Evolutionary conservation across 2,113 vertebrate species (phyloP), one percentile per base, ranked within the genome.

Genomic region (Thermophis baileyi): DNA sequence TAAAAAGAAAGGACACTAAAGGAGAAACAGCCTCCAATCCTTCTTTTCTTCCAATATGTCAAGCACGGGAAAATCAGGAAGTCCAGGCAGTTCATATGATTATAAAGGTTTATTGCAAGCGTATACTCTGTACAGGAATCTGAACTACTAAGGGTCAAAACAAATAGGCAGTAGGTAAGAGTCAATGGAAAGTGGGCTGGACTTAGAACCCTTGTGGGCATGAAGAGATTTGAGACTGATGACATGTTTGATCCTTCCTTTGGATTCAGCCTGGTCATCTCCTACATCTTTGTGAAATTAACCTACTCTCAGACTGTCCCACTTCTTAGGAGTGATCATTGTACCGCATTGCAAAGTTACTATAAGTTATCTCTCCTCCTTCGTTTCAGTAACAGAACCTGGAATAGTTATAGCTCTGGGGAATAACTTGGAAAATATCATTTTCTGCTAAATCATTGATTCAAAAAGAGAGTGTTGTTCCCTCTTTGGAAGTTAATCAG

Each of bases 401-500:
- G 96, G 94, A 97, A 96, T 95, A 94, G 93, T 93, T 93, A 95
- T 85, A 92, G 95, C 96, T 51, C 95, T 94, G 87, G 95, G 95
- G 96, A 97, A 96, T 97, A 89, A 85, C 95, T 97, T 94, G 94
- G 95, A 97, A 97, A 97, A 97, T 96, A 95, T 93, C 95, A 95
- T 94, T 97, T 97, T 96, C 93, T 95, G 93, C 96, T 96, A 95
- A 96, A 95, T 91, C 95, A 97, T 94, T 96, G 96, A 98, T 98
- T 97, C 85, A 95, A 95, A 96, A 97, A 95, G 94, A 94, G 93
- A 95, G 94, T 85, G 14, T 91, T 94, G 96, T 96, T 94, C 95
- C 94, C 91, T 97, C 96, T 92, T 97, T 47, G 88, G 97, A 97
- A 97, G 96, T 95, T 97, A 97, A 98, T 97, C 96, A 96, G 96